A percentile compares a stretch with the other conserved stretches of the same genome.
phyloP scores from a whole-genome alignment of 2,113 vertebrate genomes.

The Microtus montanus region DNA sequence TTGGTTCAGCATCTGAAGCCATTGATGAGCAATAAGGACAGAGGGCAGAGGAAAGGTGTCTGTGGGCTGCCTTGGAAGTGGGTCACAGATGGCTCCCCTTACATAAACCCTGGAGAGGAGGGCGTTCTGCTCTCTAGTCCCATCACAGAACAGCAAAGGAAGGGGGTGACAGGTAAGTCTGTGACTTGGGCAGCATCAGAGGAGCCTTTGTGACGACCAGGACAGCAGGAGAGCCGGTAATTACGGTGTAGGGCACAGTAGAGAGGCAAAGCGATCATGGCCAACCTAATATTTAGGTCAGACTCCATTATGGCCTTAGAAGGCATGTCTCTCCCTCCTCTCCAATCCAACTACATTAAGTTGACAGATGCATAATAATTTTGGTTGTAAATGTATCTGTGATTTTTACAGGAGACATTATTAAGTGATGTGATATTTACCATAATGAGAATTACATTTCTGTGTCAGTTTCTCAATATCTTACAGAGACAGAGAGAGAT shows the following conservation, averaged over 20 bases:
- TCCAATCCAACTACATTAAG: neutral
- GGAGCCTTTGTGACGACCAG: neutral
- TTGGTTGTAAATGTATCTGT: neutral
- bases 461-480: neutral
- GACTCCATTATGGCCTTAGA: conserved; percentile 54
- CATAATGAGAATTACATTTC: neutral
- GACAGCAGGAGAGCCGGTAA: neutral
- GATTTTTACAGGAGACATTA: neutral
- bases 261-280: conserved; percentile 51
- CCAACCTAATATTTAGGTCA: conserved; percentile 57
- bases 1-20: conserved; percentile 60
- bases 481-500: neutral
- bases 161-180: conserved; percentile 17
- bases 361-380: neutral
- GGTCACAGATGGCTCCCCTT: conserved; percentile 51
- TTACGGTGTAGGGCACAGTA: conserved; percentile 38
- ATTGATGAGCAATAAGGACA: neutral
- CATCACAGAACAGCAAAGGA: neutral
- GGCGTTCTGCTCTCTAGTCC: neutral
- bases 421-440: neutral
- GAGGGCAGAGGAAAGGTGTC: neutral
- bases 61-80: conserved; percentile 25
- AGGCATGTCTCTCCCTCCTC: neutral
- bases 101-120: conserved; percentile 3
- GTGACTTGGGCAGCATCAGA: conserved; percentile 34